Evolutionary conservation across 2,113 vertebrate genomes (phyloP).

Genomic region (Laticauda colubrina): DNA sequence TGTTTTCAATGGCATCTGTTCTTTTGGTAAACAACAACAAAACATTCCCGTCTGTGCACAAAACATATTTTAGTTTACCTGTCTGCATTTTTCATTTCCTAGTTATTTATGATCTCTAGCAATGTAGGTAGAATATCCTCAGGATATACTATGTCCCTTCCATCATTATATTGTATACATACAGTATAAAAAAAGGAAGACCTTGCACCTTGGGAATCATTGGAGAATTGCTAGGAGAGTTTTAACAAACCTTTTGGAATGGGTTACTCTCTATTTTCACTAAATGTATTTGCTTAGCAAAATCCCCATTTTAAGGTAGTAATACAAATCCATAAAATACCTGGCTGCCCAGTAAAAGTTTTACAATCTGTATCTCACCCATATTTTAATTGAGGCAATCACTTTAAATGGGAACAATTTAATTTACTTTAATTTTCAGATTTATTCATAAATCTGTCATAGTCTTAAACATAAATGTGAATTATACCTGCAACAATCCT

Average conservation of each 20-base stretch:
- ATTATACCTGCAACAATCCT: not conserved
- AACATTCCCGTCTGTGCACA: not conserved
- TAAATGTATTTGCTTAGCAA: not conserved
- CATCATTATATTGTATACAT: not conserved
- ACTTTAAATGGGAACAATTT: not conserved
- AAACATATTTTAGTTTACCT: conserved; percentile 4
- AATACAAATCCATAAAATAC: not conserved
- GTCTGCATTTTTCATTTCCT: not conserved
- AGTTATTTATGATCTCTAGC: not conserved
- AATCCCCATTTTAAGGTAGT: too few species aligned
- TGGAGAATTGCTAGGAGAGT: not conserved
- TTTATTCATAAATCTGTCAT: not conserved
- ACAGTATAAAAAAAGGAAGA: not conserved
- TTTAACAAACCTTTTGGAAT: not conserved
- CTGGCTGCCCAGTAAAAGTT: not conserved
- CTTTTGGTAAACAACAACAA: conserved; percentile 11
- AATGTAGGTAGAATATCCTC: conserved; percentile 2
- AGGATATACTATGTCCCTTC: not conserved
- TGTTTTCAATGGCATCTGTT: conserved; percentile 1
- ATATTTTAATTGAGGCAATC: not conserved
- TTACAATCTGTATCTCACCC: not conserved
- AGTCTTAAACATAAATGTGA: not conserved
- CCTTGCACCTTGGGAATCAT: not conserved
- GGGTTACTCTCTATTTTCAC: not conserved
- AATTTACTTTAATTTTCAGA: not conserved